Conservation (phyloP, 1,140 invertebrate genomes). For the Bombus polaris region DNA sequence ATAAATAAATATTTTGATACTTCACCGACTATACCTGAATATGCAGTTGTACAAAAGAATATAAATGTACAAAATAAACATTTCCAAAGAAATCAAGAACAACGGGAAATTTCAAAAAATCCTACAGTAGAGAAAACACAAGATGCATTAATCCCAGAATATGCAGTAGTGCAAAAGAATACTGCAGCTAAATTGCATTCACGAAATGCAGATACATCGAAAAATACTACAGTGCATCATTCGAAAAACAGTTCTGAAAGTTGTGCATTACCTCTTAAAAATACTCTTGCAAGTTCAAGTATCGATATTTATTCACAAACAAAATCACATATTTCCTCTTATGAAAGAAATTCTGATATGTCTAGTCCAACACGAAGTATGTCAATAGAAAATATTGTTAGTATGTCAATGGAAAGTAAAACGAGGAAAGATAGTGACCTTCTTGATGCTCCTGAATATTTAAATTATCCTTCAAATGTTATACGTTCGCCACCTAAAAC, state of each 20-base stretch:
- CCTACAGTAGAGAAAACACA: constrained; percentile 40
- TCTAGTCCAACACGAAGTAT: constrained; percentile 69
- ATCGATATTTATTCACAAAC: constrained; percentile 61
- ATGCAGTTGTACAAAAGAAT: constrained; percentile 78
- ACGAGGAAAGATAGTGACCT: constrained; percentile 64
- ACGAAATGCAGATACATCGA: constrained; percentile 57
- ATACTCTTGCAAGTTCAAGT: constrained; percentile 48
- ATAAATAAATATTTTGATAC: constrained; percentile 76
- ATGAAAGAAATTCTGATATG: constrained; percentile 61
- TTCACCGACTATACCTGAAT: constrained; percentile 76
- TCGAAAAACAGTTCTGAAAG: constrained; percentile 44
- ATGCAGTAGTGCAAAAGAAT: constrained; percentile 79
- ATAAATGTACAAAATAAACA: constrained; percentile 54
- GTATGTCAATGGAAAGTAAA: constrained; percentile 57
- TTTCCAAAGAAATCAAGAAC: constrained; percentile 50
- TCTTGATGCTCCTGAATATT: constrained; percentile 71
- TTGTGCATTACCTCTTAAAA: constrained; percentile 39
- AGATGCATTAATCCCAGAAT: constrained; percentile 73
- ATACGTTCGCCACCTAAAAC: constrained; percentile 77
- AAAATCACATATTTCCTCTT: constrained; percentile 60
- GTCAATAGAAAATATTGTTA: constrained; percentile 71
- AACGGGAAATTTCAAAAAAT: constrained; percentile 44
- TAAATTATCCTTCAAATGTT: constrained; percentile 70
- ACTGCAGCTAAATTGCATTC: constrained; percentile 46
- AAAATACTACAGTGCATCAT: constrained; percentile 55